Evolutionary conservation across 1,140 invertebrate species (phyloP), one percentile per base, ranked within the genome.

Genomic region (Anagrus nilaparvatae): DNA sequence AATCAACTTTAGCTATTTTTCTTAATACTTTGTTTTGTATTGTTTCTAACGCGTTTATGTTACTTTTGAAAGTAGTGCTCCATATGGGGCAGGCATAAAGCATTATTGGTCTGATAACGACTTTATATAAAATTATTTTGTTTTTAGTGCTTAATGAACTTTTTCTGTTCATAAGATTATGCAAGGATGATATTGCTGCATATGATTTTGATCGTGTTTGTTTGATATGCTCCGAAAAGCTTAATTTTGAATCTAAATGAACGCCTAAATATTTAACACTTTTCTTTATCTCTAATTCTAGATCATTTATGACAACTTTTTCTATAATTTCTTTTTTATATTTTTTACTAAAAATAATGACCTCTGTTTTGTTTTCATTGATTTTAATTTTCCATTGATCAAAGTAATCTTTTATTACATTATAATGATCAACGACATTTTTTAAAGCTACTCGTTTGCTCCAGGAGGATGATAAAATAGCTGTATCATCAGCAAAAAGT

Each of bases 401-500:
- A 20, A 38, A 51, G 13, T 36, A 46, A 4, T 44, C 18, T 31
- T 24, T 19, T 9, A 51, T 14, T 10, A 21, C 16, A 9, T 49
- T 19, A 10, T 49, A 7, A 13, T 42, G 37, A 9, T 40, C 34
- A 44, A 50, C 45, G 4, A 50, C 3, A n/a, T 50, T 23, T 18
- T 29, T 40, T 3, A 24, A 13, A 5, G 34, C 34, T 5, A 14
- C 3, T 1, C 14, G 23, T 36, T 13, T 36, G 6, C n/a, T 2
- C 34, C 21, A 36, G 5, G 54, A 61, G 24, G 56, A 48, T 1
- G 50, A 35, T 40, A 59, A 52, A 1, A 59, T 52, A 1, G 52
- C 52, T 13, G 53, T 54, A 17, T 63, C 57, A 43, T 60, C 54
- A 6, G 56, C 57, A 32, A 58, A 63, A 29, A 54, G 36, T 9